These are phyloP conservation scores for Myzus persicae DNA, from an alignment of 1,140 invertebrate species.

Conservation along the genomic window DNA sequence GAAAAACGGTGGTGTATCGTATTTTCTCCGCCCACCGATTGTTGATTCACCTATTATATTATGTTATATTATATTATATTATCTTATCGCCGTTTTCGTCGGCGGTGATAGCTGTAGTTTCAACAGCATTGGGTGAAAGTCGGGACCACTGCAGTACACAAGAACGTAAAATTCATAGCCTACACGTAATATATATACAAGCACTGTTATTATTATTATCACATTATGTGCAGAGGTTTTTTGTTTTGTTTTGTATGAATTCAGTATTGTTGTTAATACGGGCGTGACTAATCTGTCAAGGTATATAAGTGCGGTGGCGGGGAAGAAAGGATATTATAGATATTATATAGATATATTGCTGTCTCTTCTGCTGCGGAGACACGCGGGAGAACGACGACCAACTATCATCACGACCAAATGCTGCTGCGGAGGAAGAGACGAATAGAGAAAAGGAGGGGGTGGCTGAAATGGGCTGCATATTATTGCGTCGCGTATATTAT, in stretches of 20 bases:
- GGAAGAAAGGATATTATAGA: not conserved
- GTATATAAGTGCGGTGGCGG: not conserved
- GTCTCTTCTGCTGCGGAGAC: constrained; percentile 22
- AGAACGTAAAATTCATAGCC: not conserved
- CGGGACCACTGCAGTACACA: not conserved
- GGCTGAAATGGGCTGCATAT: not conserved
- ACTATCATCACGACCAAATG: constrained; percentile 25
- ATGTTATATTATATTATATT: not conserved
- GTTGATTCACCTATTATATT: not conserved
- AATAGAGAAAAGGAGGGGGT: not conserved
- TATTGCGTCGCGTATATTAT: not conserved
- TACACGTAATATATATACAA: not conserved
- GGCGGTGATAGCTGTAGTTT: not conserved
- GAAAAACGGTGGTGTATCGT: not conserved
- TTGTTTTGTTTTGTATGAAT: constrained; percentile 50
- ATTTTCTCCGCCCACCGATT: not conserved
- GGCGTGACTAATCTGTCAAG: constrained; percentile 55
- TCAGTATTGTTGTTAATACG: constrained; percentile 52
- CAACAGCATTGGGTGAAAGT: constrained; percentile 5
- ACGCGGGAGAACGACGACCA: not conserved
- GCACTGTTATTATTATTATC: not conserved
- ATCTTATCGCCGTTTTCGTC: not conserved
- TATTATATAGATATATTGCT: constrained; percentile 23
- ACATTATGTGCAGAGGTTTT: constrained; percentile 14
- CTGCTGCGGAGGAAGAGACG: not conserved